These are phyloP conservation scores for Paguma larvata DNA, from an alignment of 2,797 vertebrate genomes.

Conservation along the genomic window DNA sequence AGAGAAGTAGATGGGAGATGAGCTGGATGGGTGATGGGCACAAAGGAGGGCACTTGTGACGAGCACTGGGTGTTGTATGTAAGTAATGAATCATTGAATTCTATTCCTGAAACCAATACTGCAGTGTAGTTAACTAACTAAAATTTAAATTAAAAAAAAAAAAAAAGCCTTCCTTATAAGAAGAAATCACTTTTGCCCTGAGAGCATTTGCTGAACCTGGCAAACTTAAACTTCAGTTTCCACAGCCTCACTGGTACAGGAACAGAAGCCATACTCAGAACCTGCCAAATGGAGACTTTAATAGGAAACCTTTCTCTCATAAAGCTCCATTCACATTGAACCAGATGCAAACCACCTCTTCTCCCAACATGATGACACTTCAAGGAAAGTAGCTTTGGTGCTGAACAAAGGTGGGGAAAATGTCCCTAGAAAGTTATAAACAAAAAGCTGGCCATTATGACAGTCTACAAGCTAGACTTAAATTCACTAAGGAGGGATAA, in stretches of 20 bases:
- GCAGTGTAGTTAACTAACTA: too few species aligned
- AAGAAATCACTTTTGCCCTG: background rate
- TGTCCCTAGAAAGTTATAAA: background rate
- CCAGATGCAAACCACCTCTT: background rate
- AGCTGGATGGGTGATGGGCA: too few species aligned
- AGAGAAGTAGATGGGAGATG: too few species aligned
- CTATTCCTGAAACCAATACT: too few species aligned
- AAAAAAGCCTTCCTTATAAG: background rate
- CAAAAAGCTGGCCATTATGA: background rate
- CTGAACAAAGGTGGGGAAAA: background rate
- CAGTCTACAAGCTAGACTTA: constrained; percentile 21
- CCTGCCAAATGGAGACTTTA: background rate
- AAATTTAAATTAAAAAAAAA: too few species aligned
- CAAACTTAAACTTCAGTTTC: background rate
- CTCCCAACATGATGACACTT: background rate
- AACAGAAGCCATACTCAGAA: background rate
- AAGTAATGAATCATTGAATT: too few species aligned
- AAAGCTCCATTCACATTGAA: background rate
- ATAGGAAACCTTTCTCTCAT: background rate
- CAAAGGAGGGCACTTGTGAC: too few species aligned
- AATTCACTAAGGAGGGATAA: background rate
- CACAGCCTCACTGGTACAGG: background rate
- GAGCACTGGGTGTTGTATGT: too few species aligned
- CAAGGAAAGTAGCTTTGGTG: background rate
- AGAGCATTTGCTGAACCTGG: background rate